phyloP scores from a whole-genome alignment of 2,888 invertebrate species.

The Plebejus anna region DNA sequence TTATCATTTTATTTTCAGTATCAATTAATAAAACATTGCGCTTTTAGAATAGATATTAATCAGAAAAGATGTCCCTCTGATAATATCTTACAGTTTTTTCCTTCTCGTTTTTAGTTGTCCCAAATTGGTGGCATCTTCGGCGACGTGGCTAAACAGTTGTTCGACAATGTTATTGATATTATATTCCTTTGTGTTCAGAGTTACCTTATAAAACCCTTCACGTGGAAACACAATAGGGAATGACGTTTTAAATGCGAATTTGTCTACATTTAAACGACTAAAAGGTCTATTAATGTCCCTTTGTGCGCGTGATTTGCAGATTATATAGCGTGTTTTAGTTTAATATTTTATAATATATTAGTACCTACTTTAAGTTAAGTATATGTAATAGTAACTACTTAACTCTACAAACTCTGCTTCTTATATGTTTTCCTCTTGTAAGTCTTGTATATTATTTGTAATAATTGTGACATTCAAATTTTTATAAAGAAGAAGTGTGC shows the following conservation, averaged over 20 bases:
- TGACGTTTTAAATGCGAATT: conserved; percentile 68
- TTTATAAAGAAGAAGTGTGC: too few relatives aligned
- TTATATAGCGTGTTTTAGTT: conserved; percentile 51
- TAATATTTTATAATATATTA: neutral
- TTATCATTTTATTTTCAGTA: neutral
- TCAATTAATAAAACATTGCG: too few relatives aligned
- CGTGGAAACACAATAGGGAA: conserved; percentile 49
- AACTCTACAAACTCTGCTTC: too few relatives aligned
- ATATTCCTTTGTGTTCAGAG: conserved; percentile 34
- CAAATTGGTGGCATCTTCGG: neutral
- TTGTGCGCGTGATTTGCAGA: conserved; percentile 69
- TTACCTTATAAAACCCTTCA: conserved; percentile 46
- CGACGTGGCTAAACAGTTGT: conserved; percentile 14
- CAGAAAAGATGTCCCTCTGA: neutral
- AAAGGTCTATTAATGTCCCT: conserved; percentile 65
- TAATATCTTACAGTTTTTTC: neutral
- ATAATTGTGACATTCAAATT: too few relatives aligned
- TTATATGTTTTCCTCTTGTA: too few relatives aligned
- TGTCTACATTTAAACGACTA: conserved; percentile 70
- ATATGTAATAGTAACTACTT: too few relatives aligned
- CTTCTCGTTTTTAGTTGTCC: neutral
- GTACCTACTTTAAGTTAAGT: too few relatives aligned
- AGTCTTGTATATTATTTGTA: too few relatives aligned
- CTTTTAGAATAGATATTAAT: neutral
- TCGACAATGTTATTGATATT: conserved; percentile 25